phyloP scores from a whole-genome alignment of 2,113 vertebrate genomes.

The zebrafish (Danio rerio) region DNA sequence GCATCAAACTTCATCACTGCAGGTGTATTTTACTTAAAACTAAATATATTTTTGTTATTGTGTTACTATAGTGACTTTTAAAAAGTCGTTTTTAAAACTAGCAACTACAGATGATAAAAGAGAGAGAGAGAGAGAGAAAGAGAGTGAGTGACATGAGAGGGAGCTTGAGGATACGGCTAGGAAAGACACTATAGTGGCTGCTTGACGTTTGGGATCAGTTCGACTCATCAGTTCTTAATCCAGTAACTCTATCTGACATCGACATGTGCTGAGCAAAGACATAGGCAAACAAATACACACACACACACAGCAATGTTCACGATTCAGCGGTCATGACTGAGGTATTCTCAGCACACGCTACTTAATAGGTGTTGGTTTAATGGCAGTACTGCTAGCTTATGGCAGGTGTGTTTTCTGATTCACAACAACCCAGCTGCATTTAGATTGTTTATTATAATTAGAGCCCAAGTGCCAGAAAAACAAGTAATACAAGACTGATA shows the following conservation, averaged over 20 bases:
- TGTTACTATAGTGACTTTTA: no score
- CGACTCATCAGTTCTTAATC: constrained; percentile 68
- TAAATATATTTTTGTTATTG: no score
- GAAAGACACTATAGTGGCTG: constrained; percentile 48
- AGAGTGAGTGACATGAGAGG: constrained; percentile 56
- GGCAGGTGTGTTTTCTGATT: constrained; percentile 10
- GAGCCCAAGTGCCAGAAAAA: constrained; percentile 6
- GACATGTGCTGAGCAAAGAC: constrained; percentile 56
- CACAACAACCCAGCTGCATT: constrained; percentile 4
- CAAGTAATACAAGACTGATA: constrained; percentile 3
- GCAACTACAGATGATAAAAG: no score
- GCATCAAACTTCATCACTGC: no score
- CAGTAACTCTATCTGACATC: constrained; percentile 62
- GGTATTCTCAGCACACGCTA: neutral
- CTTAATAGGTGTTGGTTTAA: neutral
- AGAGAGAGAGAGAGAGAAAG: neutral
- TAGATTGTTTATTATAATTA: neutral
- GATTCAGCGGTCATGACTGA: neutral
- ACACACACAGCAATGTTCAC: neutral
- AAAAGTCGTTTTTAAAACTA: no score
- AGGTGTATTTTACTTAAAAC: no score
- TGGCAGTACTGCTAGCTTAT: neutral
- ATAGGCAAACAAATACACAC: constrained; percentile 38
- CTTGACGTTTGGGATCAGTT: constrained; percentile 59
- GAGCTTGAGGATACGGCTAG: constrained; percentile 16